phyloP scores from a whole-genome alignment of 1,140 invertebrate species.

The Apis florea region DNA sequence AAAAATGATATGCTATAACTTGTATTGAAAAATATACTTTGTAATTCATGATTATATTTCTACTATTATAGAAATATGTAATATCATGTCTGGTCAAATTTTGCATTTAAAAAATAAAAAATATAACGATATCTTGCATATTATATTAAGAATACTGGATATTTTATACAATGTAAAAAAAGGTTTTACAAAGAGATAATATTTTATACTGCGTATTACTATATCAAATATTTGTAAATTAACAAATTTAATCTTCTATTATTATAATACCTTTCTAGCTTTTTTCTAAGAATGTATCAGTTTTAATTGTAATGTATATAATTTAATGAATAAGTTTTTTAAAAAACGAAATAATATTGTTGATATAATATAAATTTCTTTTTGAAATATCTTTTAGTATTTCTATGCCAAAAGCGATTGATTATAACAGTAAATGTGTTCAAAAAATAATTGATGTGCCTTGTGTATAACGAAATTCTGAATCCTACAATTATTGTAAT shows the following conservation, averaged over 20 bases:
- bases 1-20: neutral
- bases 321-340: neutral
- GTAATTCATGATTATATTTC: neutral
- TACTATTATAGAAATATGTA: neutral
- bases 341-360: neutral
- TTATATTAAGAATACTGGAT: neutral
- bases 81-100: slow-evolving; percentile 12
- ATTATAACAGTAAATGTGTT: neutral
- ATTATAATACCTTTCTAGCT: neutral
- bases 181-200: neutral
- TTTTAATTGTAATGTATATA: neutral
- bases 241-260: neutral
- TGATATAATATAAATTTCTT: too few species aligned
- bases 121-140: neutral
- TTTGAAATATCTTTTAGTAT: neutral
- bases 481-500: neutral
- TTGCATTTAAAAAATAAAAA: slow-evolving; percentile 29
- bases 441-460: neutral
- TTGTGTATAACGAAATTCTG: neutral
- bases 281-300: neutral
- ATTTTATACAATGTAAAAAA: neutral
- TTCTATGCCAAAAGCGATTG: neutral
- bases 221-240: neutral
- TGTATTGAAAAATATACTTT: too few species aligned
- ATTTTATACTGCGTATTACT: neutral